phyloP scores from a whole-genome alignment of 2,113 vertebrate species.

The Trogon melanurus region DNA sequence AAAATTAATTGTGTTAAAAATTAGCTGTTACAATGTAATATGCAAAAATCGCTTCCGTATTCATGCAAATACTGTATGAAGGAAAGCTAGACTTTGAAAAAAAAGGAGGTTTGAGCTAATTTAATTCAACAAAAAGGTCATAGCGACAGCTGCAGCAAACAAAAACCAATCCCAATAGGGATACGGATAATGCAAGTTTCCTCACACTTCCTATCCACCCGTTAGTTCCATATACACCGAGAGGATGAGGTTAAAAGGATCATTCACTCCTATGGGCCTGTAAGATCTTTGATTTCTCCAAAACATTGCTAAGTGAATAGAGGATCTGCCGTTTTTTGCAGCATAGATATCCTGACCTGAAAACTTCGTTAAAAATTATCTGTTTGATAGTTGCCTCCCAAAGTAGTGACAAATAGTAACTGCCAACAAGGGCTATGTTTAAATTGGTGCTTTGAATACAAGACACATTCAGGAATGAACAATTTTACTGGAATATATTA shows the following conservation, averaged over 20 bases:
- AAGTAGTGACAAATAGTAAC: background rate
- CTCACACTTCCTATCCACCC: background rate
- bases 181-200: background rate
- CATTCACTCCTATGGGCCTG: background rate
- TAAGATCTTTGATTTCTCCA: background rate
- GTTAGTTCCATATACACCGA: background rate
- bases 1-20: constrained; percentile 47
- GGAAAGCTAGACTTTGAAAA: constrained; percentile 3
- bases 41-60: constrained; percentile 1
- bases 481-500: background rate
- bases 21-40: background rate
- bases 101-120: background rate
- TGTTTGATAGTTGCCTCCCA: background rate
- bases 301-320: background rate
- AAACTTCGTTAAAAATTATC: background rate
- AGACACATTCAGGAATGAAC: background rate
- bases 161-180: background rate
- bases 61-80: background rate
- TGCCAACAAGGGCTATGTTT: background rate
- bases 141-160: background rate
- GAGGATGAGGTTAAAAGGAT: background rate
- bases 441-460: background rate
- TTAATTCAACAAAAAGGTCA: constrained; percentile 36
- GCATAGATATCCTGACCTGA: background rate
- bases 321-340: background rate